Percentiles rank a stretch among this genome's conserved stretches.
phyloP scores from a whole-genome alignment of 2,113 vertebrate genomes.

The Malurus elegans region DNA sequence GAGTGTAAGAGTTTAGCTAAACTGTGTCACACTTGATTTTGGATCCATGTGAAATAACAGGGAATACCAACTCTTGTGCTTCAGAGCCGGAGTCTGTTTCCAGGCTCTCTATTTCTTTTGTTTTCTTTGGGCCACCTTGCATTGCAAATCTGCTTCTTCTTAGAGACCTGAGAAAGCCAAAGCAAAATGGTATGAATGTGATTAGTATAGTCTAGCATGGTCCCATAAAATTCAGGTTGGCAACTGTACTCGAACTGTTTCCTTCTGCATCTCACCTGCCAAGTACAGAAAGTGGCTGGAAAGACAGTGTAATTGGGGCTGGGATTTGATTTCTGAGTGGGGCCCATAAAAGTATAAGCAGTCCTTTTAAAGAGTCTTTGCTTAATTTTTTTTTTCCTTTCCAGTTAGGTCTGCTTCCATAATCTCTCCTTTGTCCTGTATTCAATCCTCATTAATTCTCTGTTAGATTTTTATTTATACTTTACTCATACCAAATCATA shows the following conservation, averaged over 20 bases:
- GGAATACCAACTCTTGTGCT: not conserved
- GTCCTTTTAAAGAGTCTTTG: not conserved
- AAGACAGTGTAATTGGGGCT: not conserved
- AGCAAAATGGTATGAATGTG: not conserved
- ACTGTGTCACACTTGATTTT: not conserved
- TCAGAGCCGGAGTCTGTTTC: not conserved
- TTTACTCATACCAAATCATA: not conserved
- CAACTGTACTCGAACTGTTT: not conserved
- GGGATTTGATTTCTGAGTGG: not conserved
- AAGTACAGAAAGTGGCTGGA: not conserved
- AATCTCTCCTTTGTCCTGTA: not conserved
- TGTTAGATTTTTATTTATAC: not conserved
- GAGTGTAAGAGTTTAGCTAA: not conserved
- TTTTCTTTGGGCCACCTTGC: not conserved
- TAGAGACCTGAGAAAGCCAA: not conserved
- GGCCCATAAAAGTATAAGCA: not conserved
- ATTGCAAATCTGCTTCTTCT: not conserved
- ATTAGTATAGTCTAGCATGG: not conserved
- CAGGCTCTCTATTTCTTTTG: not conserved
- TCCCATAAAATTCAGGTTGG: not conserved
- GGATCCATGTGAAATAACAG: not conserved
- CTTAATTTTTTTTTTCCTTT: not conserved
- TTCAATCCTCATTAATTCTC: not conserved
- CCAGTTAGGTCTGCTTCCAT: not conserved
- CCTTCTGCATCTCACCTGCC: not conserved